A percentile compares a stretch with the other conserved stretches of the same genome.
Evolutionary conservation across 2,797 vertebrate species (phyloP).

Genomic region (Artibeus jamaicensis): DNA sequence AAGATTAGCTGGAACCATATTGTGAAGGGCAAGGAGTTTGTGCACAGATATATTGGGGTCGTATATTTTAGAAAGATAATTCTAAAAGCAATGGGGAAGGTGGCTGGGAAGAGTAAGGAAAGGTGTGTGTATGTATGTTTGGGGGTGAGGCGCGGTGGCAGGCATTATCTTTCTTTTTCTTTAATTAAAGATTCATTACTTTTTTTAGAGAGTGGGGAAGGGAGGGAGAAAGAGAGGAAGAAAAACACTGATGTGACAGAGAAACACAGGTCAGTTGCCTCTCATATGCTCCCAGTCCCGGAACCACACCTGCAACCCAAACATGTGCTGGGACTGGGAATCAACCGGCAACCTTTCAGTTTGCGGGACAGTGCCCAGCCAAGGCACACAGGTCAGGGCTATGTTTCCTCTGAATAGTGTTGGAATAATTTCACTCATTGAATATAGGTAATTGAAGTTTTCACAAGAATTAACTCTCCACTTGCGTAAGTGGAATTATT

Average conservation of each 20-base stretch:
- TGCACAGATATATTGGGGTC: background rate
- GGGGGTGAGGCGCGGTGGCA: accelerated
- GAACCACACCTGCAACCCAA: background rate
- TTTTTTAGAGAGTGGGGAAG: background rate
- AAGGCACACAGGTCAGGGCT: background rate
- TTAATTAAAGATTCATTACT: background rate
- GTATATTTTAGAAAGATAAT: background rate
- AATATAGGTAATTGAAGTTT: background rate
- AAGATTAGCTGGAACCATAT: background rate
- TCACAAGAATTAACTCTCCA: background rate
- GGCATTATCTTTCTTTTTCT: background rate
- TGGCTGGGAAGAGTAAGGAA: background rate
- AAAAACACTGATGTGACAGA: background rate
- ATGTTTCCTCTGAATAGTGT: background rate
- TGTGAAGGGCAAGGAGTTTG: background rate
- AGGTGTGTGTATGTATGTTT: background rate
- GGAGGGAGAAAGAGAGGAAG: background rate
- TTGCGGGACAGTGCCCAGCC: background rate
- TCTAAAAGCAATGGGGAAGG: background rate
- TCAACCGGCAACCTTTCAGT: background rate
- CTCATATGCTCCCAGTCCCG: background rate
- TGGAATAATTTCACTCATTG: background rate
- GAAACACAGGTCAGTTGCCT: background rate
- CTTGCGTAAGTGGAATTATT: background rate
- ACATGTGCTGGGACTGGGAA: background rate